Evolutionary conservation across 1,140 invertebrate genomes (phyloP).

Genomic region (Wiebesia pumilae): DNA sequence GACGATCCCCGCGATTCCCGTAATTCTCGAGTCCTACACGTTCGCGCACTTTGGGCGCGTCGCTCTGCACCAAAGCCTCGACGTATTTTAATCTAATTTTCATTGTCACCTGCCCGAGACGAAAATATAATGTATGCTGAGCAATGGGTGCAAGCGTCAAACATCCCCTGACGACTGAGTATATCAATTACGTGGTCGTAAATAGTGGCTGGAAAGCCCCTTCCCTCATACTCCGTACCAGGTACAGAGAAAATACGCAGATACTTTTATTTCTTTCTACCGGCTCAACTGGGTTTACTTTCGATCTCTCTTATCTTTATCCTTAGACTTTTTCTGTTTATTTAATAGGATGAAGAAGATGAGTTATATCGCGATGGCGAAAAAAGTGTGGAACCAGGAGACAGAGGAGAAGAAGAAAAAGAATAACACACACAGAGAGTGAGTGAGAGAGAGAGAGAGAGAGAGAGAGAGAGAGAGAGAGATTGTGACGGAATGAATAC

Average conservation of each 20-base stretch:
- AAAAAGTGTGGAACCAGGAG: not conserved
- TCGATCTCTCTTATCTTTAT: slow-evolving; percentile 53
- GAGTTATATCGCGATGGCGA: slow-evolving; percentile 39
- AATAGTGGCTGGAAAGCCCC: slow-evolving; percentile 18
- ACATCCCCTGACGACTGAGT: not conserved
- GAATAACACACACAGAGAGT: too few relatives aligned
- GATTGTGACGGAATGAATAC: slow-evolving; percentile 58
- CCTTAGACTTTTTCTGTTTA: slow-evolving; percentile 11
- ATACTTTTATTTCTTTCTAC: slow-evolving; percentile 56
- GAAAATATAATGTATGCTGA: slow-evolving; percentile 29
- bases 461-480: not conserved
- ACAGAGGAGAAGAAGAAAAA: slow-evolving; percentile 59
- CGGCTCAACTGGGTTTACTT: slow-evolving; percentile 51
- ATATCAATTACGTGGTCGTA: slow-evolving; percentile 50
- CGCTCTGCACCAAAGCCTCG: not conserved
- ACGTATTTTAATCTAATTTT: slow-evolving; percentile 53
- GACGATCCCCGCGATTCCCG: not conserved
- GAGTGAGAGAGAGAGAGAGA: slow-evolving; percentile 57
- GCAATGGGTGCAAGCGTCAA: not conserved
- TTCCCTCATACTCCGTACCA: not conserved
- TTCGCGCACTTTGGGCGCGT: slow-evolving; percentile 27
- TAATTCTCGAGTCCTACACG: not conserved
- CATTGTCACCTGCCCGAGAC: slow-evolving; percentile 50
- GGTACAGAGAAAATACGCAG: slow-evolving; percentile 31
- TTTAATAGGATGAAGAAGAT: slow-evolving; percentile 48